phyloP scores from a whole-genome alignment of 2,797 vertebrate species.

The Semotilus atromaculatus region DNA sequence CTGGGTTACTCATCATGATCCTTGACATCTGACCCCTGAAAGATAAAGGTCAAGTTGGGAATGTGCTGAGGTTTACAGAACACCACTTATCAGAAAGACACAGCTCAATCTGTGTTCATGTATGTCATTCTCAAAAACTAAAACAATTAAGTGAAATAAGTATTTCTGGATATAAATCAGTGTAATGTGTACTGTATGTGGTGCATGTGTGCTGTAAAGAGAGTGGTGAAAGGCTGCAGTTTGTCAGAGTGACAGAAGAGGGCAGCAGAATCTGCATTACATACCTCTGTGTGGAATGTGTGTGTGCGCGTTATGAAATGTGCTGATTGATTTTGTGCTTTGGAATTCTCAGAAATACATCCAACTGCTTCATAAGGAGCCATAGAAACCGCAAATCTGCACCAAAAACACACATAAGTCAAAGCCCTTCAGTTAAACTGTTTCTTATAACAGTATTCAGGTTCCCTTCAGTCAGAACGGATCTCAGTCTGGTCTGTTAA shows the following conservation, averaged over 20 bases:
- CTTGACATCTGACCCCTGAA: constrained; percentile 37
- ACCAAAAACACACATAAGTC: constrained; percentile 45
- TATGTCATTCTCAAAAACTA: background rate
- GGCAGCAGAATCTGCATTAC: constrained; percentile 39
- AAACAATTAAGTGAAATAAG: background rate
- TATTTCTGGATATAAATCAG: background rate
- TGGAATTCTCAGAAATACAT: constrained; percentile 44
- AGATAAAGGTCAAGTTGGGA: constrained; percentile 39
- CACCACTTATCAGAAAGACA: constrained; percentile 18
- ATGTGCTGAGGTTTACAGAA: constrained; percentile 41
- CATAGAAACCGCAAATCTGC: constrained; percentile 50
- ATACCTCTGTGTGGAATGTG: constrained; percentile 13
- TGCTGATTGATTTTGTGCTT: constrained; percentile 47
- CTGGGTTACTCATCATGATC: constrained; percentile 32
- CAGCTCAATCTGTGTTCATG: background rate
- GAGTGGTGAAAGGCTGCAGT: constrained; percentile 7
- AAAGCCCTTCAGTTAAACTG: constrained; percentile 31
- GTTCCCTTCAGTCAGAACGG: constrained; percentile 10
- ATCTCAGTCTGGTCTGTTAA: constrained; percentile 21
- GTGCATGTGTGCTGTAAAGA: background rate
- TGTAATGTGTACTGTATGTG: background rate
- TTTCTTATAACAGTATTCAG: constrained; percentile 34
- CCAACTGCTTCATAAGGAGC: constrained; percentile 43
- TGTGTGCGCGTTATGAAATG: constrained; percentile 24
- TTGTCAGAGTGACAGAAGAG: constrained; percentile 12